Evolutionary conservation across 2,888 invertebrate species (phyloP), one percentile per base, ranked within the genome.

Genomic region (Tetrapedia diversipes): DNA sequence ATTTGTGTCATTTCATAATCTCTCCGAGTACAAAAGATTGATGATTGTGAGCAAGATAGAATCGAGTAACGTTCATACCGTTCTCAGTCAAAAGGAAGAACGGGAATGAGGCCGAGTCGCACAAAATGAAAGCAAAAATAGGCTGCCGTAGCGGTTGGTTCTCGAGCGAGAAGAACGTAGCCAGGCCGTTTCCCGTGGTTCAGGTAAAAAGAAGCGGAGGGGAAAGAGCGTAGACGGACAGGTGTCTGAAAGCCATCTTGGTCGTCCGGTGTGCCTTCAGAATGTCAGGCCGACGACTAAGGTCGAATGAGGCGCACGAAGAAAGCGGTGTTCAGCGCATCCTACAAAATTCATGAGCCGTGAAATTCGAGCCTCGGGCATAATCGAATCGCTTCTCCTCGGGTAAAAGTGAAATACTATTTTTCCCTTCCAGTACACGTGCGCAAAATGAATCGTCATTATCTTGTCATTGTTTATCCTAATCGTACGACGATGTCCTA

Each of bases 331-430:
- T 65, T 56, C 73, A 53, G 60, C 64, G 32, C 77, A 82, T 71
- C 65, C 70, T 82, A 70, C 61, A 79, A 75, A 75, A 81, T 78
- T 81, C 78, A 75, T 81, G 81, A 81, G 79, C 68, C 64, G 37
- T 66, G 47, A 78, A 78, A 81, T 81, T 78, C 74, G 53, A 24
- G 49, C 57, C n/a, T 29, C 61, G 16, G 19, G 61, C 43, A 57
- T 54, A 71, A 74, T 78, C 65, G 54, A 56, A 45, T 39, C 47
- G 56, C 27, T 22, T 49, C 70, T 51, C 41, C 22, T 39, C 41
- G 59, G 29, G 37, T 73, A 65, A 70, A 39, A 57, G 41, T 34
- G 47, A 59, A 63, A 54, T 53, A 43, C 43, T 63, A 34, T 68
- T 53, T 53, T 53, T 11, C 24, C 39, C 19, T 14, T 39, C 39